A percentile compares a stretch with the other conserved stretches of the same genome.
Evolutionary conservation across 2,797 vertebrate species (phyloP).

Genomic region (Valencia hispanica): DNA sequence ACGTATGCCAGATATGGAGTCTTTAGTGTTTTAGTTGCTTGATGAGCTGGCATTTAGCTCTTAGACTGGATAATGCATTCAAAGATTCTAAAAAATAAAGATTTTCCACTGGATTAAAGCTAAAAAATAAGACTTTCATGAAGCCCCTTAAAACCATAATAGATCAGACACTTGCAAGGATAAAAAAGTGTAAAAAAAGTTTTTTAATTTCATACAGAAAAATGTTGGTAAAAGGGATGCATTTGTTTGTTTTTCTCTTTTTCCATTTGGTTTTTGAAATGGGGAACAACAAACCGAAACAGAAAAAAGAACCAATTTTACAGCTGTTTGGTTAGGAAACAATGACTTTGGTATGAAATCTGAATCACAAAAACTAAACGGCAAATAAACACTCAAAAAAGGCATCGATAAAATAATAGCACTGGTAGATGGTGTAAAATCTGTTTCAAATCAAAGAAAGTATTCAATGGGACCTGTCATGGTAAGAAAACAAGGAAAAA

Average conservation of each 20-base stretch:
- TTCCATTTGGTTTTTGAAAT: not conserved
- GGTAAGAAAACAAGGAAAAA: not conserved
- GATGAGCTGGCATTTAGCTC: not conserved
- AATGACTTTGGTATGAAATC: not conserved
- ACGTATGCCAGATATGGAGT: not conserved
- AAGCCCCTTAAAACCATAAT: not conserved
- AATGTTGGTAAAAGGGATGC: not conserved
- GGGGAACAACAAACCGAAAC: not conserved
- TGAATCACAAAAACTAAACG: not conserved
- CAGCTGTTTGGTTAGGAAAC: not conserved
- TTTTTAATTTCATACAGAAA: not conserved
- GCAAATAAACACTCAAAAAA: not conserved
- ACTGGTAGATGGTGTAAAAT: not conserved
- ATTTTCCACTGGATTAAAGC: not conserved
- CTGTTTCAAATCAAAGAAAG: not conserved
- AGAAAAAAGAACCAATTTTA: not conserved
- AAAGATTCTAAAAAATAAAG: not conserved
- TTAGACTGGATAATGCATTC: not conserved
- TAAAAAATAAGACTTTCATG: not conserved
- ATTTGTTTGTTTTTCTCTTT: not conserved
- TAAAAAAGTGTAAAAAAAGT: not conserved
- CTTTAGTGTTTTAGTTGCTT: not conserved
- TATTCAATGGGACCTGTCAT: not conserved
- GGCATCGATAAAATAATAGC: not conserved
- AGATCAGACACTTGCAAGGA: not conserved